Evolutionary conservation across 2,888 invertebrate species (phyloP), one percentile per base, ranked within the genome.

Genomic region (Papilio elwesi): DNA sequence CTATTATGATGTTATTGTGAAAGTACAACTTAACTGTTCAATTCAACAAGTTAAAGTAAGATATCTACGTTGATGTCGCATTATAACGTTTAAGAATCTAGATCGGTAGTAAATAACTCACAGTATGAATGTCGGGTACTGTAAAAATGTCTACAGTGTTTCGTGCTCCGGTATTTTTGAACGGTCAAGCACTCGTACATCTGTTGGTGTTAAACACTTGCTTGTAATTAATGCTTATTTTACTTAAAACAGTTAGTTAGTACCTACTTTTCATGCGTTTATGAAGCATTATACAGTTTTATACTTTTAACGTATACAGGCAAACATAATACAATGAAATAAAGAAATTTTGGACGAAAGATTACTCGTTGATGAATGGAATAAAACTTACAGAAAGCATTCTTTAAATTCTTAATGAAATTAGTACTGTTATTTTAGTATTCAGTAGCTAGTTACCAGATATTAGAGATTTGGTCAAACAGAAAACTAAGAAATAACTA

Each of bases 1-100:
- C 69, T 74, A 76, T 78, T 78, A 78, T 76, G 76, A 72, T 75
- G 65, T 81, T 79, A 77, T 81, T 88, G 89, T 89, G 89, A 83
- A 87, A 89, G 88, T 78, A 75, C 78, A 80, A 77, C 81, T 82
- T 80, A 77, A 77, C 68, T 62, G 68, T 73, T 62, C 62, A 76
- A 26, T 79, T 80, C 78, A 78, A 76, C 75, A 76, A 72, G 59
- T 76, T 74, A 73, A 76, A 74, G 70, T 76, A 68, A 75, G 74
- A 71, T 69, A 38, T 49, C 57, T 71, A 73, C 36, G n/a, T 53
- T 7, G n/a, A 10, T 36, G 15, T 15, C 10, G 55, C 57, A 57
- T 15, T 16, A 65, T 43, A 43, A 68, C 55, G 77, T 75, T 74
- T 77, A 71, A 76, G 74, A 77, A 77, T 79, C 72, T 78, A 78